Base-by-base conservation (phyloP, 2,113 vertebrate species). In the Heteronetta atricapilla region DNA sequence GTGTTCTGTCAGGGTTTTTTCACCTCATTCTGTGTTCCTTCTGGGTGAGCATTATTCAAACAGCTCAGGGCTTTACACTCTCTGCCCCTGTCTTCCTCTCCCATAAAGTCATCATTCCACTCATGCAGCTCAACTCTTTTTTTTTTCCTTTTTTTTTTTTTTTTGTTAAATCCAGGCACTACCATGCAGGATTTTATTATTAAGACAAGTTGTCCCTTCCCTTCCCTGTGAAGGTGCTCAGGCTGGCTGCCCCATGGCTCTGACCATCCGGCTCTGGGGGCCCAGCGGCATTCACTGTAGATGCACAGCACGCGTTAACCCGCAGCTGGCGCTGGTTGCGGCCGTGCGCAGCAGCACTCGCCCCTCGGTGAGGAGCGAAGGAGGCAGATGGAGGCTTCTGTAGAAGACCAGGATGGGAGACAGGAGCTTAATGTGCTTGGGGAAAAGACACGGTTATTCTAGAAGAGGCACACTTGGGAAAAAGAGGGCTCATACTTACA, bases 351-450 rank as follows among this genome's bases (percentile, higher is more conserved):
- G 62, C 22, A 22, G 44, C 21, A 1, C 23, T n/a, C 33, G 18
- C 53, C 52, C 9, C 0, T 0, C 7, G 7, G 22, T 0, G 10
- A 60, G 46, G 55, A 38, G n/a, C 29, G 0, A 0, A 12, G 7
- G 5, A 8, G 44, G 67, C 48, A 33, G 36, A 31, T 2, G 17
- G 64, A 23, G 36, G 52, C 66, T 85, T 26, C 50, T n/a, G 26
- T 1, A 8, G 21, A 59, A 44, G 21, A 11, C n/a, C 13, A 23
- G 60, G 20, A 44, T 3, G 15, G 19, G n/a, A 10, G 14, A 44
- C 44, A 9, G 15, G 11, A 10, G 15, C 83, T 53, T 58, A 58
- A 34, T 14, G 3, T 0, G 2, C 16, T 55, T 34, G 18, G 33
- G 18, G 19, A 13, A 36, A 46, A 26, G 42, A 33, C 23, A 40